Base-by-base conservation (phyloP, 2,888 invertebrate species). In the Rhopalosiphum nymphaeae region DNA sequence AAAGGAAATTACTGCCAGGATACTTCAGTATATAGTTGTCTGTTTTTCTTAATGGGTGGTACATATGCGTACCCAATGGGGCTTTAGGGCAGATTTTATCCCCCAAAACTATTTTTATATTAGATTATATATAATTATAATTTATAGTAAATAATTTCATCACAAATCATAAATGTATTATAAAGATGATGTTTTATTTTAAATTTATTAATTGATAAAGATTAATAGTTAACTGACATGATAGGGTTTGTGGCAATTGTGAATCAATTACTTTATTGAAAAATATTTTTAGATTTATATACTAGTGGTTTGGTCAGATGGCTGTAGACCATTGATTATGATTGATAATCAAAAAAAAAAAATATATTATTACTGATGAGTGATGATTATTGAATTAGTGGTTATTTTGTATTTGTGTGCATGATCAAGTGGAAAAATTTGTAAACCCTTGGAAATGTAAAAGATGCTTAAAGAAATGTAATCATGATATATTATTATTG, bases 391-490 rank as follows among this genome's bases (percentile, higher is more conserved):
- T 7, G 1, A 36, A 78, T 36, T 78, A 36, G 16, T 21, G 16
- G 7, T 36, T 36, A 36, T 78, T 78, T 3, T 67, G 13, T n/a
- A n/a, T 29, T 61, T 29, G 13, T 61, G 5, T n/a, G 11, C 13
- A 61, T n/a, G n/a, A n/a, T 10, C 0, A 61, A 61, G 3, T 61
- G 29, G 13, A 29, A n/a, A 11, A n/a, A 61, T 61, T 61, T 61
- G n/a, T 13, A 67, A 67, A 5, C 4, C n/a, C 0, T 5, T 5
- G 0, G 5, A n/a, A 3, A n/a, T n/a, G n/a, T n/a, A n/a, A n/a
- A n/a, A n/a, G n/a, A n/a, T n/a, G n/a, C n/a, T n/a, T 13, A n/a
- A 67, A 1, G 4, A 67, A 67, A n/a, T 67, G 4, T n/a, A n/a
- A n/a, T 67, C 0, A n/a, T 67, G n/a, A 11, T 67, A 67, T 67